A percentile compares a stretch with the other conserved stretches of the same genome.
phyloP scores from a whole-genome alignment of 2,888 invertebrate species.

The Celastrina argiolus region DNA sequence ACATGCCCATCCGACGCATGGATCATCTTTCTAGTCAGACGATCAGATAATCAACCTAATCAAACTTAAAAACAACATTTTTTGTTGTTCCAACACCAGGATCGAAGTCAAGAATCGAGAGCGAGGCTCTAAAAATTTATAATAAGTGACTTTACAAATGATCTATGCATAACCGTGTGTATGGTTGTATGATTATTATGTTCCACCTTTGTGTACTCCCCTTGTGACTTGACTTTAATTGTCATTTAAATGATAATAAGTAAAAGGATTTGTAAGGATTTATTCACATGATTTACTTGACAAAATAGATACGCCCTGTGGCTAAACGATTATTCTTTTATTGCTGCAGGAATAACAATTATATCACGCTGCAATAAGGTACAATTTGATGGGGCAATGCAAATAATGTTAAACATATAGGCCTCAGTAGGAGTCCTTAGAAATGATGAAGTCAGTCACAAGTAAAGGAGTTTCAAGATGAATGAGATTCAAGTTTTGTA shows the following conservation, averaged over 20 bases:
- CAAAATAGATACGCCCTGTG: constrained; percentile 75
- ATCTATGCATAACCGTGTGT: constrained; percentile 29
- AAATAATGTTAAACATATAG: constrained; percentile 54
- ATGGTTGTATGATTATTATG: constrained; percentile 29
- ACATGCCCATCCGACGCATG: too few relatives aligned
- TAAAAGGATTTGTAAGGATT: constrained; percentile 71
- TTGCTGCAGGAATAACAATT: constrained; percentile 30
- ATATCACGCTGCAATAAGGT: constrained; percentile 33
- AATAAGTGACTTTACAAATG: constrained; percentile 25
- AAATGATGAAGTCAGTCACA: constrained; percentile 45
- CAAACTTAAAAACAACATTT: too few relatives aligned
- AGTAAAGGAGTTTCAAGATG: constrained; percentile 17
- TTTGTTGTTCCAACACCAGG: too few relatives aligned
- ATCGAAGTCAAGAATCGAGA: too few relatives aligned
- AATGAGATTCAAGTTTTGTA: constrained; percentile 14
- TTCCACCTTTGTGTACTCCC: constrained; percentile 51
- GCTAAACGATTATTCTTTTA: constrained; percentile 48
- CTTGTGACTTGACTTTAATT: constrained; percentile 62
- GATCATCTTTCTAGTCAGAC: too few relatives aligned
- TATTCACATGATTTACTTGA: constrained; percentile 70
- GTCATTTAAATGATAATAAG: constrained; percentile 76
- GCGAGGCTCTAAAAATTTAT: too few relatives aligned
- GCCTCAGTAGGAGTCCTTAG: constrained; percentile 65
- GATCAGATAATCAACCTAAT: too few relatives aligned
- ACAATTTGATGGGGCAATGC: constrained; percentile 34